phyloP scores from a whole-genome alignment of 2,797 vertebrate species.

The Parauchenoglanis ngamensis region DNA sequence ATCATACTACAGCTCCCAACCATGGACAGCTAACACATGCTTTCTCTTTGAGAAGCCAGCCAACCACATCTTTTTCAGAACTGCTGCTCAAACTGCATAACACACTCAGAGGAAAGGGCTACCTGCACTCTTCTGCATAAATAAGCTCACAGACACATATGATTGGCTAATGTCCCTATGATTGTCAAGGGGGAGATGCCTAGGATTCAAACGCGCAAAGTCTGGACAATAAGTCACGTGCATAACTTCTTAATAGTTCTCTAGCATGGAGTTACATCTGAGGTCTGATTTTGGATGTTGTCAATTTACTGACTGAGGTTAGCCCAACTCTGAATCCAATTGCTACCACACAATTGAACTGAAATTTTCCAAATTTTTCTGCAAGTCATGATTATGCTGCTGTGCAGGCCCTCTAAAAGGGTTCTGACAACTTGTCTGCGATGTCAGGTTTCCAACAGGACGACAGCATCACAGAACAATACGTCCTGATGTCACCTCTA shows the following conservation, averaged over 20 bases:
- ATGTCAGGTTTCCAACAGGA: conserved; percentile 64
- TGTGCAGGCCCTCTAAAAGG: conserved; percentile 73
- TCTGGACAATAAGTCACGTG: background rate
- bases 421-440: conserved; percentile 66
- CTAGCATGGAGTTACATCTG: background rate
- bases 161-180: background rate
- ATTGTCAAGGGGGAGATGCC: background rate
- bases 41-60: conserved; percentile 2
- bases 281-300: background rate
- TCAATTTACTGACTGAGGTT: background rate
- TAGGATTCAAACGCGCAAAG: background rate
- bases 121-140: background rate
- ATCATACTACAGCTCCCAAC: background rate
- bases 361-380: background rate
- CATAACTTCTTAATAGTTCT: background rate
- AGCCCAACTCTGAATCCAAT: background rate
- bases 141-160: background rate
- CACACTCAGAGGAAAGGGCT: background rate
- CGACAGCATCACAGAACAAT: conserved; percentile 65
- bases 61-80: background rate
- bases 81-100: background rate
- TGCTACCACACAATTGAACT: background rate
- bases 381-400: conserved; percentile 70
- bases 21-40: background rate
- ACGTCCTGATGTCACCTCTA: conserved; percentile 77